A percentile compares a stretch with the other conserved stretches of the same genome.
Evolutionary conservation across 1,140 invertebrate genomes (phyloP).

Genomic region (Drosophila pachea): DNA sequence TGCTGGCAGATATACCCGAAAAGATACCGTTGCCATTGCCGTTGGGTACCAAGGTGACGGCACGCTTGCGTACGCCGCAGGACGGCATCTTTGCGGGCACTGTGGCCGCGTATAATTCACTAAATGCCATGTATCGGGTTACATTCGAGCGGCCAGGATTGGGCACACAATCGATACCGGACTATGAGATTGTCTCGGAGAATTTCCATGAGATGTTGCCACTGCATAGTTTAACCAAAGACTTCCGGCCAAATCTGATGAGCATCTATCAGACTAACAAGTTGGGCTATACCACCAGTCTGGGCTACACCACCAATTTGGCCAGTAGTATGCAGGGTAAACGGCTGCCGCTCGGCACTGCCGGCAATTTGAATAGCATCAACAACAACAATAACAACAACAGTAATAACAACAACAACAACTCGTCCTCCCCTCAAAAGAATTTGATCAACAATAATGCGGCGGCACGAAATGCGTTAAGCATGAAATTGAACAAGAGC

Average conservation of each 20-base stretch:
- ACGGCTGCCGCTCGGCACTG: conserved; percentile 17
- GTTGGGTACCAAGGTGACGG: conserved; percentile 97
- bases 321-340: conserved; percentile 45
- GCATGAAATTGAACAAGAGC: conserved; percentile 78
- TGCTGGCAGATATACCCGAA: conserved; percentile 91
- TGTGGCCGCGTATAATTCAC: conserved; percentile 98
- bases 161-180: conserved; percentile 97
- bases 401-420: no score
- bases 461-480: conserved; percentile 58
- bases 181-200: conserved; percentile 97
- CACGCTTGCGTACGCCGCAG: conserved; percentile 93
- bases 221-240: conserved; percentile 90
- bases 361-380: conserved; percentile 74
- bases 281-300: conserved; percentile 57
- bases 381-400: no score
- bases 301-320: conserved; percentile 60
- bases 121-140: conserved; percentile 98
- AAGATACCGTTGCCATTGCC: conserved; percentile 97
- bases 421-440: conserved; percentile 50
- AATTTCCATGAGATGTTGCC: conserved; percentile 94
- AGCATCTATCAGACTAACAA: conserved; percentile 74
- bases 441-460: conserved; percentile 56
- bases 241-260: conserved; percentile 86
- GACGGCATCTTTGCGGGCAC: conserved; percentile 98
- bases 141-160: conserved; percentile 96